Conservation (phyloP, 2,888 invertebrate species). For the Biston betularia region DNA sequence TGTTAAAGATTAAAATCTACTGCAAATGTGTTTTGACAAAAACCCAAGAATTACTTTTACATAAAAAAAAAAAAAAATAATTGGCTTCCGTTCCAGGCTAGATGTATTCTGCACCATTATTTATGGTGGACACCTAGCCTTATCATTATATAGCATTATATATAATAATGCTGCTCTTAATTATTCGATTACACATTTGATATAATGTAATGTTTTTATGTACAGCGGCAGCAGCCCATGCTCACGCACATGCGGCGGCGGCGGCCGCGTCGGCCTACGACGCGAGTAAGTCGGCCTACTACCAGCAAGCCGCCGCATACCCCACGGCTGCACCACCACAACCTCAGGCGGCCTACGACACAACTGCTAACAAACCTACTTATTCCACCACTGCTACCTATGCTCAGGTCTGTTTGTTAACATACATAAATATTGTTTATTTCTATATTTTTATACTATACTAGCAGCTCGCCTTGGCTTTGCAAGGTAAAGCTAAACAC, state of each 20-base stretch:
- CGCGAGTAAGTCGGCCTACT: constrained; percentile 94
- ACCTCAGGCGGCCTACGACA: constrained; percentile 86
- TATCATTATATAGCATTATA: too few species aligned
- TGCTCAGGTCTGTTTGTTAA: constrained; percentile 80
- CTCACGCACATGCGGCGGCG: constrained; percentile 81
- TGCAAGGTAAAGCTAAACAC: too few species aligned
- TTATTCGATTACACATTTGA: too few species aligned
- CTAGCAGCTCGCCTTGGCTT: too few species aligned
- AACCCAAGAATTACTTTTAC: too few species aligned
- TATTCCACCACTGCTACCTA: constrained; percentile 90
- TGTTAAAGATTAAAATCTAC: too few species aligned
- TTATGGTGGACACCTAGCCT: neutral
- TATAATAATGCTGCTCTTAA: too few species aligned
- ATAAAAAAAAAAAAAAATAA: too few species aligned
- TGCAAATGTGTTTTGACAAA: too few species aligned
- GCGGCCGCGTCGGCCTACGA: constrained; percentile 90
- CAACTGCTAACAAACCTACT: constrained; percentile 88
- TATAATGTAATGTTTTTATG: neutral
- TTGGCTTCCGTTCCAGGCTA: neutral
- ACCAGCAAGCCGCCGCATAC: constrained; percentile 91
- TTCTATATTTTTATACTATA: too few species aligned
- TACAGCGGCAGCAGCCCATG: constrained; percentile 72
- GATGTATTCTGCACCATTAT: too few species aligned
- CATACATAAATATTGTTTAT: neutral
- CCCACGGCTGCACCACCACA: constrained; percentile 87